These are phyloP conservation scores for Caligus rogercresseyi DNA, from an alignment of 1,140 invertebrate species.

Conservation along the genomic window DNA sequence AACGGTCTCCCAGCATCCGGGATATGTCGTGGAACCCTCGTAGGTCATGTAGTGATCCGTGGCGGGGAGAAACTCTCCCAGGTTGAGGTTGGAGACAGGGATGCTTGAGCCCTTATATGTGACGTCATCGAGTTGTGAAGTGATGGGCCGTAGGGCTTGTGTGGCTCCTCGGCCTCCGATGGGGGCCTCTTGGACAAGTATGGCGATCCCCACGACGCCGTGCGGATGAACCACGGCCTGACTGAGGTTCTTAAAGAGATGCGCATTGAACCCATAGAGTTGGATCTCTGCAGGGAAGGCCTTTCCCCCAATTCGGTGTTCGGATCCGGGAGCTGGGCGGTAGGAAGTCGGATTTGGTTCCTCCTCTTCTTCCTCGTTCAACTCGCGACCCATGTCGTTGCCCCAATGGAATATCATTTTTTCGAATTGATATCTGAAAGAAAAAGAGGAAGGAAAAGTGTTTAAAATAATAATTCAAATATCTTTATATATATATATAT, in stretches of 20 bases:
- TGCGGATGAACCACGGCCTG: constrained; percentile 82
- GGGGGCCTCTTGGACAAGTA: constrained; percentile 68
- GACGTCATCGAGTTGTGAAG: constrained; percentile 11
- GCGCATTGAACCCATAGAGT: constrained; percentile 83
- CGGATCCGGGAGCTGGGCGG: constrained; percentile 41
- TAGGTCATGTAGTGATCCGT: constrained; percentile 90
- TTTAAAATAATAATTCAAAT: no score
- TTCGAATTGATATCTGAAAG: constrained; percentile 15
- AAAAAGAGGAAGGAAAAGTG: neutral
- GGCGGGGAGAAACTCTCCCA: constrained; percentile 61
- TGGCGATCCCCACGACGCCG: constrained; percentile 73
- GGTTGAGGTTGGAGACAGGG: constrained; percentile 59
- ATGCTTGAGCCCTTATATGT: constrained; percentile 45
- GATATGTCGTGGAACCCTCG: constrained; percentile 41
- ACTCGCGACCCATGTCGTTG: neutral
- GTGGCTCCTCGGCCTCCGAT: constrained; percentile 16
- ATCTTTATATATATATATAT: no score
- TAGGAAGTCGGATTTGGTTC: neutral
- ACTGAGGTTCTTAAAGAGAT: constrained; percentile 89
- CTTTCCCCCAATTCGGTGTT: constrained; percentile 78
- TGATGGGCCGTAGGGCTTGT: constrained; percentile 12
- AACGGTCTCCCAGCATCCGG: constrained; percentile 35
- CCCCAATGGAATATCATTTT: constrained; percentile 14
- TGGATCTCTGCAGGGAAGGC: constrained; percentile 91
- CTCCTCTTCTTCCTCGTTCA: neutral